Evolutionary conservation across 1,140 invertebrate genomes (phyloP), one percentile per base, ranked within the genome.

Genomic region (Heliconius nattereri): DNA sequence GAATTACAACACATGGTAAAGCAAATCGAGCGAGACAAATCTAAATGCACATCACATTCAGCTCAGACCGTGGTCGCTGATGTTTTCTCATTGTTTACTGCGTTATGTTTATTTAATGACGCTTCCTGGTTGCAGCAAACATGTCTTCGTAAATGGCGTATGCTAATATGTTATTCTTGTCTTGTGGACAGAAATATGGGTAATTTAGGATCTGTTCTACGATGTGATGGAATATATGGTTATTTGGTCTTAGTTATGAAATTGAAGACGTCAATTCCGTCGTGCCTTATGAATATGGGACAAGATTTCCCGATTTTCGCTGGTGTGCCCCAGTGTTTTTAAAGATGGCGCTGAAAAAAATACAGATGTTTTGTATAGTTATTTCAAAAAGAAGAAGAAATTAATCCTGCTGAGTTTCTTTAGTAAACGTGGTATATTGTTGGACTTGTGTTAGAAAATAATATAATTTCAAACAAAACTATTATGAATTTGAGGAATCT

Each of bases 41-140:
- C 60, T 71, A 76, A 40, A 76, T 76, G 75, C 32, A n/a, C 75
- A 70, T 70, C 75, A 76, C 57, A 76, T 70, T 32, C 75, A 71
- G 57, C 26, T 76, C 75, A 70, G 71, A 76, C 37, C 29, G 40
- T 26, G 32, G 66, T 76, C 37, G 60, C 75, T 29, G 9, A 37
- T 49, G 40, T 76, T 76, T 71, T 76, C 75, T 76, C 75, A 76
- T 76, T 76, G 75, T 76, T 60, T 71, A 40, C 37, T 20, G 60
- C 75, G 75, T 66, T 76, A 76, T 76, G 77, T 73, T 71, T 73
- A 73, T 79, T 80, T 85, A 82, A 82, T 79, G 80, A 72, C 71
- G 40, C 75, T 86, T 85, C 85, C 81, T 83, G 76, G 80, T 85
- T 40, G n/a, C 71, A 75, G 54, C 49, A 78, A 81, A 81, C 81